Base-by-base conservation (phyloP, 2,113 vertebrate genomes). In the Cyanoderma ruficeps region DNA sequence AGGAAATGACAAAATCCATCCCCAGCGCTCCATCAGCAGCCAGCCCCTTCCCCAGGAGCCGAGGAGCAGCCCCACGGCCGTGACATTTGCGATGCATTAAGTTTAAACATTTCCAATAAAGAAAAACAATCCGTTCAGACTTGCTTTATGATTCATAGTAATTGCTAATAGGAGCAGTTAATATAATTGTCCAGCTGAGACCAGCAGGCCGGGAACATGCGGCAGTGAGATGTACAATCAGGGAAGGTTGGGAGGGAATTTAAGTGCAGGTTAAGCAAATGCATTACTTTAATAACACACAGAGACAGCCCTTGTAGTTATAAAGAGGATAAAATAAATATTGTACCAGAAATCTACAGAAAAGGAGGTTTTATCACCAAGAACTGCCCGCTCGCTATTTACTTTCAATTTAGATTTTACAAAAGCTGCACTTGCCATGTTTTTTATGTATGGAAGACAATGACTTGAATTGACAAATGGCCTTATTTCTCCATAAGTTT, bases 401-500 rank as follows among this genome's bases (percentile, higher is more conserved):
- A 95, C 97, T 98, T 98, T 98, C 97, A 96, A 97, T 98, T 98
- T 98, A 96, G 97, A 61, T 94, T 97, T 97, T 87, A 64, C 68
- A 94, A 96, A 97, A 97, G 93, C 95, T 91, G 94, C 93, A 60
- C 94, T 97, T 57, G 96, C 94, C 89, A 52, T 93, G 72, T 59
- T 95, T 94, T 97, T 96, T 96, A 89, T 90, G 93, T 75, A 93
- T 57, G 77, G 94, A 83, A 77, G 87, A 93, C 87, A 85, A 90
- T 75, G 94, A 93, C 90, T 94, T 65, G 87, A 89, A 84, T 80
- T 98, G 97, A 97, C 95, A 95, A 96, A 98, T 83, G 96, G 92
- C 95, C 96, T 86, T 75, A 90, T 96, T 96, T 83, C 49, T 82
- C 94, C 67, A 6, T 33, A 56, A 24, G 31, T 94, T 97, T 84